Percentiles rank a stretch among this genome's conserved stretches.
Conservation (phyloP, 2,888 invertebrate species). For the Platycheirus albimanus region DNA sequence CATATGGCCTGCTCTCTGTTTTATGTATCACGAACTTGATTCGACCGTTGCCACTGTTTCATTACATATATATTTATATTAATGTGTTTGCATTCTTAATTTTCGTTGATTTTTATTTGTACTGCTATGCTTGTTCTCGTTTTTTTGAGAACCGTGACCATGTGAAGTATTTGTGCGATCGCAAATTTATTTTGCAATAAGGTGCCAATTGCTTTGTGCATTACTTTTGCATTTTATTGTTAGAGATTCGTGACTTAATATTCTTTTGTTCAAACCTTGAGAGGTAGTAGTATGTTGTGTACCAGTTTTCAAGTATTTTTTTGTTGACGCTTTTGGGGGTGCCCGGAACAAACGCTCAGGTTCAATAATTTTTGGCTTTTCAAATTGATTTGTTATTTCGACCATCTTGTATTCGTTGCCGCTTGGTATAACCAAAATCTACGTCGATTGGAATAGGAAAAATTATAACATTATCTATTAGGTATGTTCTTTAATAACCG, state of each 20-base stretch:
- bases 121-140: no score
- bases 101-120: no score
- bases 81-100: no score
- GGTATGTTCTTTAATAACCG: no score
- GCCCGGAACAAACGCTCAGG: conserved; percentile 60
- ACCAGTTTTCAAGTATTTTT: not conserved
- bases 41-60: no score
- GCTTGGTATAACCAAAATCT: conserved; percentile 61
- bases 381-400: conserved; percentile 9
- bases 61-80: no score
- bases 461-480: not conserved
- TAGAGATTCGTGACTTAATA: not conserved
- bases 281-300: not conserved
- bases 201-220: no score
- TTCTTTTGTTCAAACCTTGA: conserved; percentile 31
- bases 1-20: no score
- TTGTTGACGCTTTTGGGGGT: conserved; percentile 29
- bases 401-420: conserved; percentile 49
- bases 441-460: conserved; percentile 16
- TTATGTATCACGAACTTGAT: no score
- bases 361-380: conserved; percentile 51
- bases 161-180: conserved; percentile 8
- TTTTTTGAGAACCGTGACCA: no score
- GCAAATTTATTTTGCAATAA: not conserved
- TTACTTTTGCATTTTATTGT: not conserved